These are phyloP conservation scores for Maconellicoccus hirsutus DNA, from an alignment of 1,140 invertebrate species.

Conservation along the genomic window DNA sequence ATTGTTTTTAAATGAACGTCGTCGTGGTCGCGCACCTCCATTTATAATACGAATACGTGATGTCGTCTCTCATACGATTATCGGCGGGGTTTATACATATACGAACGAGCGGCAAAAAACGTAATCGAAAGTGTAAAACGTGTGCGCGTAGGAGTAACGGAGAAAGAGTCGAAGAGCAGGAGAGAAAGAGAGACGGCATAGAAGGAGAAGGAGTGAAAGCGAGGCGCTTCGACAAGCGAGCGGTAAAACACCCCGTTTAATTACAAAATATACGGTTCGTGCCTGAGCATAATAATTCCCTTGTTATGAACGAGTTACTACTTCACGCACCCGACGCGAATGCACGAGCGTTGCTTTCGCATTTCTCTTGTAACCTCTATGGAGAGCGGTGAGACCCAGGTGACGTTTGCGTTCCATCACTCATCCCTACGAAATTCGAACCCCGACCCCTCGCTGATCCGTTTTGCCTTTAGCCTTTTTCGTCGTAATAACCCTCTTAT, in stretches of 20 bases:
- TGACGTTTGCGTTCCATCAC: slow-evolving; percentile 21
- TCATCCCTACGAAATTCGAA: slow-evolving; percentile 18
- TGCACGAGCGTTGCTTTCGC: slow-evolving; percentile 15
- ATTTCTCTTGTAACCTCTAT: slow-evolving; percentile 1
- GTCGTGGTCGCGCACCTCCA: too few relatives aligned
- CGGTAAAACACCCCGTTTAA: slow-evolving; percentile 18
- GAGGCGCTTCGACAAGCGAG: slow-evolving; percentile 14
- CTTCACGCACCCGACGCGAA: background rate
- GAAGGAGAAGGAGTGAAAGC: background rate
- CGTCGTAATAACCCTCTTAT: slow-evolving; percentile 19
- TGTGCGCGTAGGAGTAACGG: background rate
- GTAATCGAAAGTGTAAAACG: slow-evolving; percentile 3
- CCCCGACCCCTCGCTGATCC: slow-evolving; percentile 15
- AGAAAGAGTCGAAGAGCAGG: background rate
- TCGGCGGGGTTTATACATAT: too few relatives aligned
- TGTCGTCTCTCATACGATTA: too few relatives aligned
- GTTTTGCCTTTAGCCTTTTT: slow-evolving; percentile 22
- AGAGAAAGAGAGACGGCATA: background rate
- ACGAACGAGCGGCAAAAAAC: background rate
- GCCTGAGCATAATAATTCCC: slow-evolving; percentile 21
- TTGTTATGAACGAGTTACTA: slow-evolving; percentile 18
- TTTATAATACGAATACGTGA: too few relatives aligned
- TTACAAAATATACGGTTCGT: slow-evolving; percentile 20
- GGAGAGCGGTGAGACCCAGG: slow-evolving; percentile 11
- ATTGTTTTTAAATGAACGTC: too few relatives aligned